phyloP scores from a whole-genome alignment of 2,113 vertebrate species.

The Eretmochelys imbricata region DNA sequence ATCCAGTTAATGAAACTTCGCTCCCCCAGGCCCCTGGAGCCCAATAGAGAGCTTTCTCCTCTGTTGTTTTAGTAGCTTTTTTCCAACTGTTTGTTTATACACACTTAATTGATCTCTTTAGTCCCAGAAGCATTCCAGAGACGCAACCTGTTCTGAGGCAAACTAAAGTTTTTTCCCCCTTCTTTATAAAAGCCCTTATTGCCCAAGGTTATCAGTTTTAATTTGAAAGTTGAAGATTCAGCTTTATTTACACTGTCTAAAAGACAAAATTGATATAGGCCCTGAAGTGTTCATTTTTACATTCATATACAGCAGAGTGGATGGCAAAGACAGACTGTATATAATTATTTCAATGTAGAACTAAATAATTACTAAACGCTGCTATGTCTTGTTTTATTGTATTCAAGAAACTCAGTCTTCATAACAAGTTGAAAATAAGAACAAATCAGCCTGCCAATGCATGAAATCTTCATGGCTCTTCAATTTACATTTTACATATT shows the following conservation, averaged over 20 bases:
- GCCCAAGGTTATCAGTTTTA: slow-evolving; percentile 91
- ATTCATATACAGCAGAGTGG: slow-evolving; percentile 76
- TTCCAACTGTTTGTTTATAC: slow-evolving; percentile 95
- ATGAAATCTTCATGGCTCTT: slow-evolving; percentile 88
- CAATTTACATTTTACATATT: slow-evolving; percentile 87
- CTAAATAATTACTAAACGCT: slow-evolving; percentile 85
- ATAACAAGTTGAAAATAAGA: slow-evolving; percentile 86
- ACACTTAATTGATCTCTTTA: slow-evolving; percentile 98
- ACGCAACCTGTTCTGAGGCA: slow-evolving; percentile 91
- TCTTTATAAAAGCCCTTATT: slow-evolving; percentile 85
- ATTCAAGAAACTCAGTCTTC: slow-evolving; percentile 80
- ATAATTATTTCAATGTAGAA: slow-evolving; percentile 87
- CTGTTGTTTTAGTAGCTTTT: slow-evolving; percentile 93
- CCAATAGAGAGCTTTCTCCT: slow-evolving; percentile 92
- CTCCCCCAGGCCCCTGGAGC: slow-evolving; percentile 92
- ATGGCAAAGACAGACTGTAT: slow-evolving; percentile 81
- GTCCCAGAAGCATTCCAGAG: slow-evolving; percentile 91
- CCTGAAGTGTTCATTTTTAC: slow-evolving; percentile 84
- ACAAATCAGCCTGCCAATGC: slow-evolving; percentile 85
- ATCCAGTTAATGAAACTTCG: slow-evolving; percentile 98
- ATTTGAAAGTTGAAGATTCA: slow-evolving; percentile 91
- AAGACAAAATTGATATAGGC: slow-evolving; percentile 85
- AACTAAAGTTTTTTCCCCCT: slow-evolving; percentile 81
- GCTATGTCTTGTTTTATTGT: slow-evolving; percentile 84
- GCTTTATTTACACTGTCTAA: slow-evolving; percentile 88